These are phyloP conservation scores for Gorsachius magnificus DNA, from an alignment of 2,797 vertebrate species.

Conservation along the genomic window DNA sequence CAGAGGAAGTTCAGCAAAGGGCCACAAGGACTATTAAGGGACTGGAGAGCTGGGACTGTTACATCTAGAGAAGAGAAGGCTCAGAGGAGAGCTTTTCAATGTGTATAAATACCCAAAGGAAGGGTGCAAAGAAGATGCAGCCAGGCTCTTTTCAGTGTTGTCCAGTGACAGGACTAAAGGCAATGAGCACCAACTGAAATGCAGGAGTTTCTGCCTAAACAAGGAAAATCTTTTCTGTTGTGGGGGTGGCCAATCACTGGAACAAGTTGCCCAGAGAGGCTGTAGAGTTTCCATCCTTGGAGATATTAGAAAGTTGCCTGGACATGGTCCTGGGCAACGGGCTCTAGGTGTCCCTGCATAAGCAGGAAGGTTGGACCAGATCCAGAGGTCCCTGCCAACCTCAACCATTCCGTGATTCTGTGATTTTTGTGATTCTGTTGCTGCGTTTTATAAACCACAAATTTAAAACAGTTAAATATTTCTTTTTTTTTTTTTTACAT, in stretches of 20 bases:
- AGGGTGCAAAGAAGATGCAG: neutral
- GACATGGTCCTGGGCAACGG: neutral
- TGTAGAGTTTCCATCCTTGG: neutral
- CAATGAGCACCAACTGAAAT: neutral
- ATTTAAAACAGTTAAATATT: neutral
- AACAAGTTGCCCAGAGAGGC: neutral
- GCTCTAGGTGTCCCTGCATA: neutral
- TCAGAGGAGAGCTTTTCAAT: neutral
- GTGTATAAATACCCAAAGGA: neutral
- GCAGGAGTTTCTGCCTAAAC: neutral
- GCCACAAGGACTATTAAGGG: no score
- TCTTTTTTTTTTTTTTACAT: neutral
- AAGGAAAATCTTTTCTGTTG: no score
- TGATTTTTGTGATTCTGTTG: neutral
- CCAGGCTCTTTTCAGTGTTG: neutral
- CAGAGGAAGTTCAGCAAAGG: no score
- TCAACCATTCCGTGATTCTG: neutral
- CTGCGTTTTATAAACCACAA: neutral
- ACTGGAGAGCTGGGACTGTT: no score
- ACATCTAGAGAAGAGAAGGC: no score
- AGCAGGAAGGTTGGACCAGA: no score
- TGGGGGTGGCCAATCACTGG: no score
- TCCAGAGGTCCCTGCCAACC: neutral
- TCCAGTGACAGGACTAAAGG: neutral
- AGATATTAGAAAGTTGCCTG: neutral